Base-by-base conservation (phyloP, 2,888 invertebrate genomes). In the Coelogynopora nodosa region DNA sequence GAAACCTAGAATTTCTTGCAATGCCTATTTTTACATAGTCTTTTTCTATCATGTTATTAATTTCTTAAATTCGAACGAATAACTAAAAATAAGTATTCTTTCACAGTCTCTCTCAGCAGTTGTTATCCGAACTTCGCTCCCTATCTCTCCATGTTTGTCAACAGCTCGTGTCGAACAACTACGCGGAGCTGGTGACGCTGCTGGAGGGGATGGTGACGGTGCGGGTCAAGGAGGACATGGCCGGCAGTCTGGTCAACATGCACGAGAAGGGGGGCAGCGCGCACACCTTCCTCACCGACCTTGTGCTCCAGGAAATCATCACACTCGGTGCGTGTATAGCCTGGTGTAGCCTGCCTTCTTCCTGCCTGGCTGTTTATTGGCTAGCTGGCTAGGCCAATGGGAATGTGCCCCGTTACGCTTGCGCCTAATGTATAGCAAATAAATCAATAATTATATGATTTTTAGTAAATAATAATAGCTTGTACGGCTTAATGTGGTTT, bases 211-310 rank as follows among this genome's bases (percentile, higher is more conserved):
- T 95, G 88, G 95, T 97, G 88, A 95, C 94, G 92, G 96, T 97
- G 5, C 96, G 96, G 93, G 96, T 96, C 88, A 97, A 97, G 92
- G 97, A 97, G 92, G 97, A 97, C 91, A 95, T 97, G 87, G 96
- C 97, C 0, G 96, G 95, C 31, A 95, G 96, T 0, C 92, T 97
- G 87, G 96, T 97, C 0, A 94, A 96, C 86, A 94, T 96, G 88
- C 95, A 97, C 95, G 96, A 97, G 90, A 95, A 95, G 86, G 95
- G 96, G 89, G 95, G 95, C 5, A 93, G 95, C 90, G 96, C 96
- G 29, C 95, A 95, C 87, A 94, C 95, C 88, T 96, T 97, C 92
- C 93, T 97, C 86, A 95, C 96, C 67, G 96, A 97, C 91, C 94
- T 97, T 88, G 96, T 97, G 82, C 95, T 96, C 92, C 93, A 95